Evolutionary conservation across 2,797 vertebrate genomes (phyloP).

Genomic region (Prunella strophiata): DNA sequence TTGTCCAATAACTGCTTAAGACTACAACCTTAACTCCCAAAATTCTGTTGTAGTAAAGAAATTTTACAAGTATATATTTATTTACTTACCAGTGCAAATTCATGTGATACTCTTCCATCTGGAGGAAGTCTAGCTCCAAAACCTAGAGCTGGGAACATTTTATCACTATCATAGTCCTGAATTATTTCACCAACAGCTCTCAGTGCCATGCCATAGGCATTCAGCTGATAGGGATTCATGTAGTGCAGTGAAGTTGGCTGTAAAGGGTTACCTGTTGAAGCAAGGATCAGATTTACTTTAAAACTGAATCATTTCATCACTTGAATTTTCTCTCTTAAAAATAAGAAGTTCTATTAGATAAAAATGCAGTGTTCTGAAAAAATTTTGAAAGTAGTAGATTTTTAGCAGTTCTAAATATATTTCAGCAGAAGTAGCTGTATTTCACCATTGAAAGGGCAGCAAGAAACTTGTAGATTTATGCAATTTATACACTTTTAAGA

Average conservation of each 20-base stretch:
- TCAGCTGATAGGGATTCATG: constrained; percentile 97
- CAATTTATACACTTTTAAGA: background rate
- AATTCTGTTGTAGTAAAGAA: background rate
- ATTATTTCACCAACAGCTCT: constrained; percentile 97
- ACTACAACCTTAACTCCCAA: background rate
- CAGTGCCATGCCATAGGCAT: constrained; percentile 95
- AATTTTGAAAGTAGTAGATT: background rate
- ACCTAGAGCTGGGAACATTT: constrained; percentile 98
- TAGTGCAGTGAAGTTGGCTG: constrained; percentile 98
- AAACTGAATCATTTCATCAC: background rate
- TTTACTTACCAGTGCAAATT: constrained; percentile 93
- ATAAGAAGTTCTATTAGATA: background rate
- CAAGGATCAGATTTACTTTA: background rate
- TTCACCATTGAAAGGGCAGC: background rate
- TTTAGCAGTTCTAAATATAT: background rate
- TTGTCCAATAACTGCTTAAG: background rate
- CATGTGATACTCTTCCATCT: constrained; percentile 94
- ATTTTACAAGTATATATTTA: background rate
- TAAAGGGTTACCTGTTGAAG: constrained; percentile 89
- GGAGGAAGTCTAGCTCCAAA: constrained; percentile 97
- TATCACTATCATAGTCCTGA: constrained; percentile 98
- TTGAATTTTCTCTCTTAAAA: background rate
- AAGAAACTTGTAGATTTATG: background rate
- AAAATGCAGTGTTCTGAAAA: background rate
- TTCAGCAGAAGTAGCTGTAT: background rate